phyloP scores from a whole-genome alignment of 2,888 invertebrate genomes.

The Drosophila testacea region DNA sequence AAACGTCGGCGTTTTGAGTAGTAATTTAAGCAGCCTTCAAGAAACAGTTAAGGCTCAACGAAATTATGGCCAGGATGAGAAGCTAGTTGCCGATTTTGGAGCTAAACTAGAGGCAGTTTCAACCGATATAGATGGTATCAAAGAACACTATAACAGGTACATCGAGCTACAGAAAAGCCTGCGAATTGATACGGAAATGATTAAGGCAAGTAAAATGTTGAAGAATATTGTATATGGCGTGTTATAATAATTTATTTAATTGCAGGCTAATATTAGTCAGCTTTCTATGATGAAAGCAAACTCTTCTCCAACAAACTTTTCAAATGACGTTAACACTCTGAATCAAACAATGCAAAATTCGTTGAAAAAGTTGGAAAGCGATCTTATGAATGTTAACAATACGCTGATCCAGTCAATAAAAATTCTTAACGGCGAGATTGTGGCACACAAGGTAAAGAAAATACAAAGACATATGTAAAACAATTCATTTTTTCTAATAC shows the following conservation, averaged over 20 bases:
- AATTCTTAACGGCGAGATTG: conserved; percentile 76
- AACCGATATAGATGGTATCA: conserved; percentile 82
- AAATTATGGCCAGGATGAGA: conserved; percentile 82
- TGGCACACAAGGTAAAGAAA: conserved; percentile 75
- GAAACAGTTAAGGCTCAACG: conserved; percentile 74
- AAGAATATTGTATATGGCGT: too few relatives aligned
- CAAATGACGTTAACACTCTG: conserved; percentile 66
- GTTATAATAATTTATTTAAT: conserved; percentile 6
- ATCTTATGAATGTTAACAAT: conserved; percentile 79
- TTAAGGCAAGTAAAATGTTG: conserved; percentile 62
- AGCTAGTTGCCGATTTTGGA: conserved; percentile 84
- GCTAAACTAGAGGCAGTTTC: conserved; percentile 84
- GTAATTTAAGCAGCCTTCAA: conserved; percentile 84
- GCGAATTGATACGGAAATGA: conserved; percentile 67
- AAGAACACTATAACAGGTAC: conserved; percentile 80
- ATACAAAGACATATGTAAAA: neutral
- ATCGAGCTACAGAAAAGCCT: conserved; percentile 75
- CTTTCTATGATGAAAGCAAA: conserved; percentile 53
- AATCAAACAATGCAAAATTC: conserved; percentile 64
- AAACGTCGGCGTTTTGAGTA: conserved; percentile 86
- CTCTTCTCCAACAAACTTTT: conserved; percentile 64
- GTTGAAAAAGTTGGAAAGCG: conserved; percentile 70
- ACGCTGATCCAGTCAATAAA: conserved; percentile 81
- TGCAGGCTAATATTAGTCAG: conserved; percentile 74
- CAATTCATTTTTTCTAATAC: neutral